Conservation (phyloP, 2,888 invertebrate species). For the Syrista parreyssii region DNA sequence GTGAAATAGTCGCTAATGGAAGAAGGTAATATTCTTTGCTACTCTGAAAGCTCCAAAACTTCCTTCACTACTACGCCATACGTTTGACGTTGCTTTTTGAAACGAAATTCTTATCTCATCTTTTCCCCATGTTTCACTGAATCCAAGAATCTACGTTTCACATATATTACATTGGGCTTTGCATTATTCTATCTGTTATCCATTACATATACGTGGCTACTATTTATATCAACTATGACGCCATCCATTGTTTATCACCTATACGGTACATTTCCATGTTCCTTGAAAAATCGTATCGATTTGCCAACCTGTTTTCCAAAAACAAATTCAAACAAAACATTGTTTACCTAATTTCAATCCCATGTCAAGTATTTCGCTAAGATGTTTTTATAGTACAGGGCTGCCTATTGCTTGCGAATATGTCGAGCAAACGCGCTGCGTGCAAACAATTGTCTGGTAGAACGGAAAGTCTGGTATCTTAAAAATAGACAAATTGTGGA, state of each 20-base stretch:
- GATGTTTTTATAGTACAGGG: not conserved
- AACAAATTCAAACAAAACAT: not conserved
- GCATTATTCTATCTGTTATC: not conserved
- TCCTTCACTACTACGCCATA: not conserved
- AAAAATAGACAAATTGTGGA: not conserved
- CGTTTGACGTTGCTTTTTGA: too few relatives aligned
- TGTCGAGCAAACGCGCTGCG: not conserved
- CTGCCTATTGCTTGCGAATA: not conserved
- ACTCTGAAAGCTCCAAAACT: not conserved
- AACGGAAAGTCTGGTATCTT: not conserved
- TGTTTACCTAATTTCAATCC: not conserved
- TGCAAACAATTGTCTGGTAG: not conserved
- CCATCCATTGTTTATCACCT: not conserved
- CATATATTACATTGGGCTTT: not conserved
- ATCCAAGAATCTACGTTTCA: not conserved
- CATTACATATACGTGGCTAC: not conserved
- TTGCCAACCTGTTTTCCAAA: not conserved
- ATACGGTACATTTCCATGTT: not conserved
- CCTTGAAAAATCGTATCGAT: not conserved
- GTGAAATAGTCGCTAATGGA: not conserved
- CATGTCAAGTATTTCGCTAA: not conserved
- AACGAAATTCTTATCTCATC: not conserved
- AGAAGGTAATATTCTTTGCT: not conserved
- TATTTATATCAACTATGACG: not conserved
- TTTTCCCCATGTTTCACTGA: not conserved